Base-by-base conservation (phyloP, 1,140 invertebrate genomes). In the Drosophila nannoptera region DNA sequence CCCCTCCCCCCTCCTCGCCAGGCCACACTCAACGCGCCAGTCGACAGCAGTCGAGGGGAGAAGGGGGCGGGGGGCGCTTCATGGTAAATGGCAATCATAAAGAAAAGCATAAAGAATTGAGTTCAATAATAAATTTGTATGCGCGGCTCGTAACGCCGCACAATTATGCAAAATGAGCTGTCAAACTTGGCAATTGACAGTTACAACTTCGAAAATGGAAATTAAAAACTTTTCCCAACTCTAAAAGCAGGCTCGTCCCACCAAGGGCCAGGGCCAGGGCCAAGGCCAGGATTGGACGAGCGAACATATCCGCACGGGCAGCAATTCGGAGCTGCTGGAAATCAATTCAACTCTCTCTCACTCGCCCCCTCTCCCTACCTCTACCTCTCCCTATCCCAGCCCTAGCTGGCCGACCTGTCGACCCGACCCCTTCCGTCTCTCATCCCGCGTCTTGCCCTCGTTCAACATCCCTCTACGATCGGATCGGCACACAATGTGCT, bases 121-220 rank as follows among this genome's bases (percentile, higher is more conserved):
- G 74, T 81, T 86, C 81, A 75, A 86, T 86, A 86, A 84, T 81
- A 78, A 77, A 86, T 86, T 86, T 75, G 74, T 86, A 86, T 84
- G 73, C 81, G 43, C 31, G 53, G 60, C 64, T 69, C 50, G 69
- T 74, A 53, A 72, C 64, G 56, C 43, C 59, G 67, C 73, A 86
- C 81, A 84, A 86, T 86, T 84, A 84, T 86, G 81, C 82, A 86
- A 81, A 86, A 77, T 77, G 77, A 86, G 67, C 81, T 77, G 81
- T 86, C 81, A 86, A 75, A 65, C 69, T 59, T 64, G 52, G 58
- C 60, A 83, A 73, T 78, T 76, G 73, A 76, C 73, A 76, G 70
- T 68, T 69, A 42, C 43, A 73, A 69, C 54, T 69, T 58, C 16
- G 54, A 56, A 56, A 45, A 43, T 71, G 55, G 56, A 58, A 59